A percentile compares a stretch with the other conserved stretches of the same genome.
phyloP scores from a whole-genome alignment of 1,140 invertebrate genomes.

The Zaprionus capensis region DNA sequence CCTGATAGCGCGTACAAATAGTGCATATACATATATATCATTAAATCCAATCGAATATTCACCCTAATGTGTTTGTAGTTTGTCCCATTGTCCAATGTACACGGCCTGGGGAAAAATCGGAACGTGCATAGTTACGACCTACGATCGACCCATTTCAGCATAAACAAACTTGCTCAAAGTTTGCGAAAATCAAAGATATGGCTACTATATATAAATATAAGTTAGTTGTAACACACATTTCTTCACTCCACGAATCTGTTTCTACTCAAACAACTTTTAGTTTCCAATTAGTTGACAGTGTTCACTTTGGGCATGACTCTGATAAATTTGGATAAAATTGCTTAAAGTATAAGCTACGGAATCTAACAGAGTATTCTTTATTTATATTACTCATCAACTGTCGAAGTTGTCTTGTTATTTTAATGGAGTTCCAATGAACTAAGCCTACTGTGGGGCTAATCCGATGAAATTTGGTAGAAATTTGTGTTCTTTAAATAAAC shows the following conservation, averaged over 20 bases:
- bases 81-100: slow-evolving; percentile 44
- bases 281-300: background rate
- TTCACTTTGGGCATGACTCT: background rate
- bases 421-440: background rate
- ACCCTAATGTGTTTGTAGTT: slow-evolving; percentile 39
- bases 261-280: background rate
- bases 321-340: background rate
- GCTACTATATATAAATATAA: background rate
- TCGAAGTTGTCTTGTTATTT: background rate
- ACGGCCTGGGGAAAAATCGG: background rate
- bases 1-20: slow-evolving; percentile 12
- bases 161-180: background rate
- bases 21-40: slow-evolving; percentile 3
- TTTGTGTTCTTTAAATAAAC: too few relatives aligned
- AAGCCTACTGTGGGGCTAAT: background rate
- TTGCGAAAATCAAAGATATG: background rate
- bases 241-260: background rate
- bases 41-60: slow-evolving; percentile 13
- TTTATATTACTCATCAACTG: background rate
- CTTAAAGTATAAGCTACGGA: background rate
- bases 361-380: background rate
- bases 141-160: slow-evolving; percentile 1
- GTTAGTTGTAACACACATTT: background rate
- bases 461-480: background rate
- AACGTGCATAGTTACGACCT: slow-evolving; percentile 15